phyloP scores from a whole-genome alignment of 1,140 invertebrate species.

The Drosophila nigromelanica region DNA sequence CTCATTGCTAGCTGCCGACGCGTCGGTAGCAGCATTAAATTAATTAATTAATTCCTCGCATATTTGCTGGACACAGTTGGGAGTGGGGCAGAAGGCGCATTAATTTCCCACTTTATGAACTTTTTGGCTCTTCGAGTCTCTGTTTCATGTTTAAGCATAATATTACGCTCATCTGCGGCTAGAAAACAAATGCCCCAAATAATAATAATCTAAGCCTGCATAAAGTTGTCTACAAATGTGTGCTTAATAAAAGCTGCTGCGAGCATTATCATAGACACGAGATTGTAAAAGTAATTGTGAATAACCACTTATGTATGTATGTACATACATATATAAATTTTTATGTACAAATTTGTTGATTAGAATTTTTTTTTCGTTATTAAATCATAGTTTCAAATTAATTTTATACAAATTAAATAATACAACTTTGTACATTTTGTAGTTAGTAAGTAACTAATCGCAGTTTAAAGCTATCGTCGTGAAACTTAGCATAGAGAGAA shows the following conservation, averaged over 20 bases:
- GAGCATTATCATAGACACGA: background rate
- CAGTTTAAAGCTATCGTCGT: too few species aligned
- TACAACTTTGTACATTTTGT: too few species aligned
- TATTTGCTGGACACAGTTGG: constrained; percentile 45
- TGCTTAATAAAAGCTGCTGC: too few species aligned
- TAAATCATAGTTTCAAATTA: too few species aligned
- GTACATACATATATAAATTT: background rate
- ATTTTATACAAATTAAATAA: too few species aligned
- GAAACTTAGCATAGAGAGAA: too few species aligned
- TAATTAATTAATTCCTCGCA: constrained; percentile 65
- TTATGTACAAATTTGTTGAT: too few species aligned
- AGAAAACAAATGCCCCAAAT: constrained; percentile 31
- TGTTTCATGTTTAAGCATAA: constrained; percentile 56
- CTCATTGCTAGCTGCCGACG: constrained; percentile 28
- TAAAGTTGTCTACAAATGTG: constrained; percentile 24
- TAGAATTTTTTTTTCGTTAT: too few species aligned
- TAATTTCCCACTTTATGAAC: constrained; percentile 45
- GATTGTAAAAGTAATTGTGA: background rate
- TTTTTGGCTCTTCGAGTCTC: constrained; percentile 3
- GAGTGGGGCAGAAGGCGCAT: constrained; percentile 24
- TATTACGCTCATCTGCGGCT: constrained; percentile 31
- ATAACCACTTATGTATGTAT: background rate
- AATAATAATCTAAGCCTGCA: constrained; percentile 22
- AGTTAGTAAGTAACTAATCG: too few species aligned
- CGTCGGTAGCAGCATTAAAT: constrained; percentile 52